Percentiles rank a stretch among this genome's conserved stretches.
phyloP scores from a whole-genome alignment of 2,797 vertebrate genomes.

The Danio kyathit region DNA sequence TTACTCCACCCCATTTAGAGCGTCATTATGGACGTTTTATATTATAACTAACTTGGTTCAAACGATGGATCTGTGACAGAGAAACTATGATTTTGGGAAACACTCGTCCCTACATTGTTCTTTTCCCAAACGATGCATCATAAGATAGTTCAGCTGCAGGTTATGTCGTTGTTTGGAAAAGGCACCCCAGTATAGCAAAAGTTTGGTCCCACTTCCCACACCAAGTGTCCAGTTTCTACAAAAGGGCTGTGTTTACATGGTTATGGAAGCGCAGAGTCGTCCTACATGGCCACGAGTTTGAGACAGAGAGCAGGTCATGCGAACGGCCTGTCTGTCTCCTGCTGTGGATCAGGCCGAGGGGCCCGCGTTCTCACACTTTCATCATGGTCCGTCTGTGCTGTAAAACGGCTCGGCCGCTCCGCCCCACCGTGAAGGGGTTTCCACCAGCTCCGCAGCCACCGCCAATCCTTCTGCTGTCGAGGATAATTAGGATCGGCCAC shows the following conservation, averaged over 20 bases:
- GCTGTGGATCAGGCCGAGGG: slow-evolving; percentile 31
- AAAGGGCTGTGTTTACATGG: slow-evolving; percentile 6
- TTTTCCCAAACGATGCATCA: no score
- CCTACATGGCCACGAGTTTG: not conserved
- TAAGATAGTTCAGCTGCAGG: no score
- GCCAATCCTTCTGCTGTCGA: slow-evolving; percentile 59
- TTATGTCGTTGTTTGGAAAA: no score
- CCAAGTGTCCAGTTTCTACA: not conserved
- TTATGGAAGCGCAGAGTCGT: not conserved
- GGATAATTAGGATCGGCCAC: slow-evolving; percentile 68
- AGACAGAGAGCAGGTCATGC: slow-evolving; percentile 30
- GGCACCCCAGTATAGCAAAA: not conserved
- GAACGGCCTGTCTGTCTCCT: slow-evolving; percentile 32
- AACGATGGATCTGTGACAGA: no score
- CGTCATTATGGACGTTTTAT: no score
- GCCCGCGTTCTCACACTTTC: slow-evolving; percentile 47
- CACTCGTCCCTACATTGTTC: no score
- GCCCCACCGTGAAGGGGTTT: slow-evolving; percentile 47
- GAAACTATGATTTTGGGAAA: no score
- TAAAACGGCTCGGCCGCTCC: slow-evolving; percentile 49
- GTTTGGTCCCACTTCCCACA: not conserved
- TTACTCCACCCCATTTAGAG: no score
- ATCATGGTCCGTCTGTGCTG: slow-evolving; percentile 57
- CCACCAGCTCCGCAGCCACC: slow-evolving; percentile 32
- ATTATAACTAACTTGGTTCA: no score